phyloP scores from a whole-genome alignment of 2,797 vertebrate genomes.

The Onychomys leucogaster region DNA sequence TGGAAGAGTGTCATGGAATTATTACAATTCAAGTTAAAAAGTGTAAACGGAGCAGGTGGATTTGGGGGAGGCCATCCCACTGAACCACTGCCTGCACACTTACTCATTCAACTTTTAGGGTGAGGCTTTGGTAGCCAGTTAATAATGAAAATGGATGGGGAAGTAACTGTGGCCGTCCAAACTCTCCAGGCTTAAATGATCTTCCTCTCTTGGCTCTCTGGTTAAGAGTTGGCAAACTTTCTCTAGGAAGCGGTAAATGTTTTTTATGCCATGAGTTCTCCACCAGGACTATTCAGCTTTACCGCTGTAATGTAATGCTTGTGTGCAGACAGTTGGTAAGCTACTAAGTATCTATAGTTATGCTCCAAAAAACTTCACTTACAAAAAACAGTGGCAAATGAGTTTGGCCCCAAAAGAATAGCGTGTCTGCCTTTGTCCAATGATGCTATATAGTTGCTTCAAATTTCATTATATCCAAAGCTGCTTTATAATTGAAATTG shows the following conservation, averaged over 20 bases:
- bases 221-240: background rate
- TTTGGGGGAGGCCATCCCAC: too few species aligned
- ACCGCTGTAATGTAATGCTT: background rate
- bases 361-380: conserved; percentile 44
- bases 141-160: background rate
- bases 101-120: background rate
- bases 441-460: background rate
- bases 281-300: background rate
- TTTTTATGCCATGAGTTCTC: background rate
- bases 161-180: background rate
- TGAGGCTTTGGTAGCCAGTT: conserved; percentile 41
- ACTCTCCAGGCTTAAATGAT: background rate
- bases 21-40: conserved; percentile 42
- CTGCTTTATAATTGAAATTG: conserved; percentile 13
- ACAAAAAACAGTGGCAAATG: background rate
- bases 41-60: background rate
- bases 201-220: background rate
- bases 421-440: background rate
- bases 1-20: conserved; percentile 25
- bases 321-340: background rate
- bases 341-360: background rate
- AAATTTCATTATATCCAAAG: background rate
- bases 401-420: background rate
- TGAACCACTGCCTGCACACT: conserved; percentile 25
- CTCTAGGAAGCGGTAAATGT: background rate